phyloP scores from a whole-genome alignment of 2,888 invertebrate species.

The Agonopterix heracliana region DNA sequence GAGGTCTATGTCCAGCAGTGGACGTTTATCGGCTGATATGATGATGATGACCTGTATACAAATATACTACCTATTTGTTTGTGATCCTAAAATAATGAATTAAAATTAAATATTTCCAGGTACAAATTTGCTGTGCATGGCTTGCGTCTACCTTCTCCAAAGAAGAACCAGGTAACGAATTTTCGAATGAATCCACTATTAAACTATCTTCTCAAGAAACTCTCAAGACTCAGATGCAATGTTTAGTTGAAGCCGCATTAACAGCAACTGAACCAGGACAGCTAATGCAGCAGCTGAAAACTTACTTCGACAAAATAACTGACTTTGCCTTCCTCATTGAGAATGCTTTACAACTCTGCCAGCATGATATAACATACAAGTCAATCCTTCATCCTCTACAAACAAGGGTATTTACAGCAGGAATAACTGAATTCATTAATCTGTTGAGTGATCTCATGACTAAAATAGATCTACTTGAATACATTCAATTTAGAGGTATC shows the following conservation, averaged over 20 bases:
- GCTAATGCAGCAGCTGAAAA: conserved; percentile 35
- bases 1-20: too few species aligned
- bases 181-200: conserved; percentile 20
- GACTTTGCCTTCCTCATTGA: conserved; percentile 43
- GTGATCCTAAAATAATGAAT: not conserved
- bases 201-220: conserved; percentile 43
- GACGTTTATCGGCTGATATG: too few species aligned
- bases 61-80: too few species aligned
- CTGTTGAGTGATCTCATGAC: conserved; percentile 45
- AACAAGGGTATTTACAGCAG: conserved; percentile 38
- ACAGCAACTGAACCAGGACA: conserved; percentile 27
- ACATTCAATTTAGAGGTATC: conserved; percentile 53
- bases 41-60: too few species aligned
- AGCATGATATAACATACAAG: conserved; percentile 44
- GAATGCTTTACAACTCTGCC: conserved; percentile 39
- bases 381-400: conserved; percentile 49
- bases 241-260: conserved; percentile 29
- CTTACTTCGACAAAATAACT: conserved; percentile 48
- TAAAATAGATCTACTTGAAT: conserved; percentile 62
- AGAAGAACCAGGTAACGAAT: conserved; percentile 19
- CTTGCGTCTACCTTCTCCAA: conserved; percentile 12
- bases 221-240: conserved; percentile 41
- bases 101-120: conserved; percentile 23
- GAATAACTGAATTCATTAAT: conserved; percentile 29
- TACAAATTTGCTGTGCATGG: conserved; percentile 27